Conservation (phyloP, 2,797 vertebrate genomes). For the Mallotus villosus region DNA sequence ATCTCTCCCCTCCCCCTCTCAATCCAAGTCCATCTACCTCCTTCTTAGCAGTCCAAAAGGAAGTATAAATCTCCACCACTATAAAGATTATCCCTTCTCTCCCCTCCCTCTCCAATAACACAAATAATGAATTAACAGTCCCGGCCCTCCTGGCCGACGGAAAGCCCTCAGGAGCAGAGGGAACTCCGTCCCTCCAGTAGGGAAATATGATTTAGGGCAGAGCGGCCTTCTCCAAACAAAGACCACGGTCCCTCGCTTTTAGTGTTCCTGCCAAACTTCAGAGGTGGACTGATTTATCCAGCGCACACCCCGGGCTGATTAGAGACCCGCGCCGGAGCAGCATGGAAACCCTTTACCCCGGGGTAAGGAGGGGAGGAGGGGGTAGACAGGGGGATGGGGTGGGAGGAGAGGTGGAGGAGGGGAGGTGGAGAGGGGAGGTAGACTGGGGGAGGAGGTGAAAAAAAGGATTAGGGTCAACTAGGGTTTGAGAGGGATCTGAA, state of each 20-base stretch:
- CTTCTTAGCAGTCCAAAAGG: conserved; percentile 38
- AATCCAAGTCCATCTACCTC: background rate
- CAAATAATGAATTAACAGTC: conserved; percentile 75
- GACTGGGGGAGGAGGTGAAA: background rate
- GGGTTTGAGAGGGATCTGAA: conserved; percentile 14
- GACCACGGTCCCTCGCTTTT: conserved; percentile 59
- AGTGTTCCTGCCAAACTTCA: conserved; percentile 75
- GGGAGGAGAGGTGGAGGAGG: background rate
- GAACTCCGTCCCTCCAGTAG: conserved; percentile 50
- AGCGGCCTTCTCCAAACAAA: conserved; percentile 66
- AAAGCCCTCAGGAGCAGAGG: conserved; percentile 50
- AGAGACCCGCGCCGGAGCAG: conserved; percentile 54
- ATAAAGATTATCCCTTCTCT: conserved; percentile 58
- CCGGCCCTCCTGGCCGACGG: conserved; percentile 58
- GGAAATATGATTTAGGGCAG: conserved; percentile 71
- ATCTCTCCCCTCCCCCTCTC: conserved; percentile 31
- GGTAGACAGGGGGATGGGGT: background rate
- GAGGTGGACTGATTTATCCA: conserved; percentile 74
- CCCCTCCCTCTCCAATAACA: conserved; percentile 63
- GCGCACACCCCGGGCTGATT: conserved; percentile 67
- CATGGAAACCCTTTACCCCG: conserved; percentile 71
- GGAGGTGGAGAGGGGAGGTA: background rate
- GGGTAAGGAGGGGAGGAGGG: background rate
- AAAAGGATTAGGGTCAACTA: conserved; percentile 4
- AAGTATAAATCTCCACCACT: conserved; percentile 68